Evolutionary conservation across 2,797 vertebrate species (phyloP).

Genomic region (Varecia variegata): DNA sequence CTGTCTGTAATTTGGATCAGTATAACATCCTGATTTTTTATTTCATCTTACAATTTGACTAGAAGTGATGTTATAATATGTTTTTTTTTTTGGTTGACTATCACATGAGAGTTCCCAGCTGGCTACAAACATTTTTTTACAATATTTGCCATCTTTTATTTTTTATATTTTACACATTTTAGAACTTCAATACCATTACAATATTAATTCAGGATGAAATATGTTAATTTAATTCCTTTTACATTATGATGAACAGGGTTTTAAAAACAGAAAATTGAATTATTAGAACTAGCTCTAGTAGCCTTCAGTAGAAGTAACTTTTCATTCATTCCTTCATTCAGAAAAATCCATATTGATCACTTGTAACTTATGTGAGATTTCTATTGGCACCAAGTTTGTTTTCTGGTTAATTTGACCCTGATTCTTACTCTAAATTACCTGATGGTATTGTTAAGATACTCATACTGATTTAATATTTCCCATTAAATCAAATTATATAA

Average conservation of each 20-base stretch:
- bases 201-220: background rate
- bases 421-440: background rate
- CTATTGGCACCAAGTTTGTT: background rate
- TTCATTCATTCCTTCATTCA: background rate
- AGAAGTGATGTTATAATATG: background rate
- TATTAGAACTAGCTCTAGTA: background rate
- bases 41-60: background rate
- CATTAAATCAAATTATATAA: background rate
- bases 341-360: background rate
- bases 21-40: background rate
- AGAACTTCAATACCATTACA: background rate
- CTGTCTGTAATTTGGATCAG: background rate
- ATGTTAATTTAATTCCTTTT: background rate
- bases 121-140: background rate
- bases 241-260: background rate
- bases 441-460: background rate
- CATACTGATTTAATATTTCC: background rate
- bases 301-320: background rate
- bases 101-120: background rate
- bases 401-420: background rate
- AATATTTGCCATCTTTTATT: background rate
- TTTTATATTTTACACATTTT: background rate
- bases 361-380: background rate
- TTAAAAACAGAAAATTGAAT: background rate
- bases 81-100: background rate